Conservation (phyloP, 2,888 invertebrate species). For the Agriopis aurantiaria region DNA sequence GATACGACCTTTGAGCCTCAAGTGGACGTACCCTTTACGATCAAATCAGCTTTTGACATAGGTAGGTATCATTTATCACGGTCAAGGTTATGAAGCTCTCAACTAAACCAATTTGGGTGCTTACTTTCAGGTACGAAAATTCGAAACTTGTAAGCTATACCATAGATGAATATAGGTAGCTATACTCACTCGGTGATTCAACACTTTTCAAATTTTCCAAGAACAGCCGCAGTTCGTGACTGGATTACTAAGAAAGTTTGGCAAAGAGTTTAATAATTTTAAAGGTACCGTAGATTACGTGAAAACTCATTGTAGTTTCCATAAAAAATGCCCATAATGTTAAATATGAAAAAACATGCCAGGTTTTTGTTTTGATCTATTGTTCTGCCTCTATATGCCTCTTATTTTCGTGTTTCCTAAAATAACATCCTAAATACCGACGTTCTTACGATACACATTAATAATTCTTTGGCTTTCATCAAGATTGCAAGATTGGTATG, state of each 20-base stretch:
- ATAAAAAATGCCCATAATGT: too few species aligned
- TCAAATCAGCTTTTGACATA: background rate
- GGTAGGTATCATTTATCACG: background rate
- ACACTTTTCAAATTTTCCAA: slow-evolving; percentile 35
- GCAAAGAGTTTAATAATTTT: slow-evolving; percentile 17
- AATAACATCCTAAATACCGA: too few species aligned
- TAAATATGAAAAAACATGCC: too few species aligned
- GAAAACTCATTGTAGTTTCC: too few species aligned
- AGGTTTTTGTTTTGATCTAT: too few species aligned
- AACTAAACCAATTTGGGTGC: background rate
- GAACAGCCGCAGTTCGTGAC: slow-evolving; percentile 40
- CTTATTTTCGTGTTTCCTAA: too few species aligned
- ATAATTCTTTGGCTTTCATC: too few species aligned
- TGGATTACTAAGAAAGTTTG: slow-evolving; percentile 33
- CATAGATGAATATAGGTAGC: too few species aligned
- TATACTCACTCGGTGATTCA: slow-evolving; percentile 9
- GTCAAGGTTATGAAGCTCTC: background rate
- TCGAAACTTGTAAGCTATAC: slow-evolving; percentile 16
- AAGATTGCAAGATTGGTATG: too few species aligned
- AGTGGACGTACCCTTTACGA: background rate
- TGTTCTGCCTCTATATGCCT: too few species aligned
- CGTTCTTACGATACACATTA: too few species aligned
- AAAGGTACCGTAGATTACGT: slow-evolving; percentile 26
- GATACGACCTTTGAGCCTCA: too few species aligned
- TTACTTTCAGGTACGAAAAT: slow-evolving; percentile 8